Evolutionary conservation across 2,888 invertebrate genomes (phyloP).

Genomic region (Leptura quadrifasciata): DNA sequence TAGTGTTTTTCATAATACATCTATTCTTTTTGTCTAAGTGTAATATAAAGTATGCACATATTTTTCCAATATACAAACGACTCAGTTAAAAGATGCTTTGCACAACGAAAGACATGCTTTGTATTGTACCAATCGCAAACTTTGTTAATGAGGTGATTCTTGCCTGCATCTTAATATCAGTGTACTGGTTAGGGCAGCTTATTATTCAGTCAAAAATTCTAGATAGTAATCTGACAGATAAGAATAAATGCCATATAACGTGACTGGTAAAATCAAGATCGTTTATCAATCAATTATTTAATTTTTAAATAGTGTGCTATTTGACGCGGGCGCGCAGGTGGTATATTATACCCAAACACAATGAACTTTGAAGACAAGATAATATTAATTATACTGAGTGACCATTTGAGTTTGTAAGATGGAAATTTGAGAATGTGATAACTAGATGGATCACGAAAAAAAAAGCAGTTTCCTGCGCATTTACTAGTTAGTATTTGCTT

Average conservation of each 20-base stretch:
- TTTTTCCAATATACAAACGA: neutral
- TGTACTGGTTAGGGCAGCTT: neutral
- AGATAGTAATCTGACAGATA: neutral
- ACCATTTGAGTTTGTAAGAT: too few species aligned
- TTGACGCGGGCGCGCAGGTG: neutral
- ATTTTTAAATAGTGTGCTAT: neutral
- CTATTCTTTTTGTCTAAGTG: too few species aligned
- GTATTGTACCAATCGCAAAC: neutral
- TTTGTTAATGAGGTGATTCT: neutral
- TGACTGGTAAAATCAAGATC: neutral
- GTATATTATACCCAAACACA: neutral
- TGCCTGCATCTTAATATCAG: neutral
- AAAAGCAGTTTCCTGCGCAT: too few species aligned
- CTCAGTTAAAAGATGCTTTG: neutral
- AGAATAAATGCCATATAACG: neutral
- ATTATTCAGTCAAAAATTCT: neutral
- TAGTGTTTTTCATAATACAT: too few species aligned
- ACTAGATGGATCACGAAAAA: too few species aligned
- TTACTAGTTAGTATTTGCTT: too few species aligned
- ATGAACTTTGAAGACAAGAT: too few species aligned
- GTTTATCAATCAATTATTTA: neutral
- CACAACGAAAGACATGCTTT: neutral
- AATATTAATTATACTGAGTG: too few species aligned
- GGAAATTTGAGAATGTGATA: too few species aligned
- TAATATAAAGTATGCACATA: too few species aligned